A percentile compares a stretch with the other conserved stretches of the same genome.
phyloP scores from a whole-genome alignment of 2,888 invertebrate genomes.

The Drosophila mimica region DNA sequence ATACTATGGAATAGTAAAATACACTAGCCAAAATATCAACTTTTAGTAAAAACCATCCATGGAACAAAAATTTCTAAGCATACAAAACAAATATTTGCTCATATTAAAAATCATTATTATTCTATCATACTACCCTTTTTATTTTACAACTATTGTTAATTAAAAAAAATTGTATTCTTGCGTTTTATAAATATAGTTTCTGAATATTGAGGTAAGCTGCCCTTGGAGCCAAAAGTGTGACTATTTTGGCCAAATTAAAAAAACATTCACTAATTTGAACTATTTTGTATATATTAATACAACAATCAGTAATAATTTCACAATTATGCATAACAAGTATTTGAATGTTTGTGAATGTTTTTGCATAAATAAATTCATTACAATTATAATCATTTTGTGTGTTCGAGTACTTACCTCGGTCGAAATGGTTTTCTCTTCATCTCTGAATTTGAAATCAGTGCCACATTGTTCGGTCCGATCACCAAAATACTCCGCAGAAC shows the following conservation, averaged over 20 bases:
- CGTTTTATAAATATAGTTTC: neutral
- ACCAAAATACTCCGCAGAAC: slow-evolving; percentile 84
- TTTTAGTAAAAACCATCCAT: neutral
- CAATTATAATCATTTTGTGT: neutral
- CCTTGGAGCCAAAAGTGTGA: neutral
- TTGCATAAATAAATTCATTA: neutral
- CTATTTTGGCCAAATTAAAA: neutral
- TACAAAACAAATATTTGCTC: neutral
- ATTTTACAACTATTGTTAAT: neutral
- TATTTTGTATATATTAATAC: neutral
- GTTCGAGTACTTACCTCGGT: slow-evolving; percentile 74
- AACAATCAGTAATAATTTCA: neutral
- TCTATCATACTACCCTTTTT: neutral
- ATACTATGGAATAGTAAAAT: neutral
- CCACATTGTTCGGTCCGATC: slow-evolving; percentile 69
- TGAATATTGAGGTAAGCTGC: neutral
- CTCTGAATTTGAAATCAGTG: slow-evolving; percentile 79
- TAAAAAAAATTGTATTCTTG: neutral
- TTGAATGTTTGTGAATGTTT: neutral
- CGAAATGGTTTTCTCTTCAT: slow-evolving; percentile 77
- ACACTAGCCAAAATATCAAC: neutral
- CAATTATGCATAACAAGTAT: neutral
- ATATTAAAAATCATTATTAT: neutral
- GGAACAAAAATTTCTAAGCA: neutral
- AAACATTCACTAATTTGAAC: neutral